These are phyloP conservation scores for Bubalus kerabau DNA, from an alignment of 2,113 vertebrate species.

Conservation along the genomic window DNA sequence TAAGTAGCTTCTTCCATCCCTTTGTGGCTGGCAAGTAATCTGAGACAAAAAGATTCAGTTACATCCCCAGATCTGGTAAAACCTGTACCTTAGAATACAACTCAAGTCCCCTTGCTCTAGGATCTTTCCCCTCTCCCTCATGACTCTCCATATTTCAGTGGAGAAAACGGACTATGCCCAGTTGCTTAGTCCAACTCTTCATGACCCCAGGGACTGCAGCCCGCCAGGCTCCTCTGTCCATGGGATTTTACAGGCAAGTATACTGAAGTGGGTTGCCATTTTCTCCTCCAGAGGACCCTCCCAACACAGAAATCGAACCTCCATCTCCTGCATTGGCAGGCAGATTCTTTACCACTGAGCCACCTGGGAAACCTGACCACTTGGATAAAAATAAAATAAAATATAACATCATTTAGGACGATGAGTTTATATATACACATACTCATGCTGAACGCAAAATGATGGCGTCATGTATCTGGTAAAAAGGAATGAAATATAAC, in stretches of 20 bases:
- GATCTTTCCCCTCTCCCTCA: not conserved
- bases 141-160: not conserved
- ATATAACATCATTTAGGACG: not conserved
- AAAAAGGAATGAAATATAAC: not conserved
- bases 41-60: not conserved
- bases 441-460: not conserved
- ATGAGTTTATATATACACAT: not conserved
- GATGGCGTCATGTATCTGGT: slow-evolving; percentile 48
- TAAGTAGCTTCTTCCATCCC: not conserved
- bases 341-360: not conserved
- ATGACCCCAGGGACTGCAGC: not conserved
- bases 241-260: not conserved
- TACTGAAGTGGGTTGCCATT: not conserved
- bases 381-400: not conserved
- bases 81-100: not conserved
- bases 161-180: not conserved
- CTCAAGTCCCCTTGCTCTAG: not conserved
- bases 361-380: not conserved
- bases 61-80: not conserved
- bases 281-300: not conserved
- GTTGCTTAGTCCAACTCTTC: not conserved
- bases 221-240: not conserved
- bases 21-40: not conserved
- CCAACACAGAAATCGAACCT: not conserved
- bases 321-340: not conserved